Evolutionary conservation across 2,113 vertebrate genomes (phyloP).

Genomic region (Pituophis catenifer): DNA sequence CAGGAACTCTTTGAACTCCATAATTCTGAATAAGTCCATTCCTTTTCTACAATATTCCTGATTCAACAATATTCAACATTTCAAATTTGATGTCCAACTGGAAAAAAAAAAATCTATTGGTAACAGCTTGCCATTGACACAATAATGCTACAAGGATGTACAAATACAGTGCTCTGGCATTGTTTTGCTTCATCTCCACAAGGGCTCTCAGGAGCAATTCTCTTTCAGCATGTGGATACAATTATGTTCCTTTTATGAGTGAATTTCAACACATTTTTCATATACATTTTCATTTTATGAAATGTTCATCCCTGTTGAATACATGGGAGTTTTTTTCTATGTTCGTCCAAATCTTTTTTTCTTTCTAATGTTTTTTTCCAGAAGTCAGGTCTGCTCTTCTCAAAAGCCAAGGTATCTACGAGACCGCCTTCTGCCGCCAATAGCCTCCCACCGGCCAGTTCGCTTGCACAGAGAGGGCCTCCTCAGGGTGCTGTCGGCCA

Average conservation of each 20-base stretch:
- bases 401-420: no score
- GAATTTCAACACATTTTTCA: background rate
- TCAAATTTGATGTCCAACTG: background rate
- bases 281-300: background rate
- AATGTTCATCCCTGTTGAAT: background rate
- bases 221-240: background rate
- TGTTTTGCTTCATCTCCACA: background rate
- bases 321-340: background rate
- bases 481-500: no score
- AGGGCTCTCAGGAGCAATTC: background rate
- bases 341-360: no score
- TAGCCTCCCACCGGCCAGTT: no score
- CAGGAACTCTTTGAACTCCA: background rate
- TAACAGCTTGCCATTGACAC: background rate
- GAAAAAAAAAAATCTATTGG: background rate
- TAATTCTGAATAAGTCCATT: background rate
- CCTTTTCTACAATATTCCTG: background rate
- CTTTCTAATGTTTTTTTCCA: no score
- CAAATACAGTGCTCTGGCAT: background rate
- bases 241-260: background rate
- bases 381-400: no score
- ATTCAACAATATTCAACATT: background rate
- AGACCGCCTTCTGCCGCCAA: no score
- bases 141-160: background rate
- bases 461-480: no score